Conservation (phyloP, 2,797 vertebrate species). For the Astyanax mexicanus region DNA sequence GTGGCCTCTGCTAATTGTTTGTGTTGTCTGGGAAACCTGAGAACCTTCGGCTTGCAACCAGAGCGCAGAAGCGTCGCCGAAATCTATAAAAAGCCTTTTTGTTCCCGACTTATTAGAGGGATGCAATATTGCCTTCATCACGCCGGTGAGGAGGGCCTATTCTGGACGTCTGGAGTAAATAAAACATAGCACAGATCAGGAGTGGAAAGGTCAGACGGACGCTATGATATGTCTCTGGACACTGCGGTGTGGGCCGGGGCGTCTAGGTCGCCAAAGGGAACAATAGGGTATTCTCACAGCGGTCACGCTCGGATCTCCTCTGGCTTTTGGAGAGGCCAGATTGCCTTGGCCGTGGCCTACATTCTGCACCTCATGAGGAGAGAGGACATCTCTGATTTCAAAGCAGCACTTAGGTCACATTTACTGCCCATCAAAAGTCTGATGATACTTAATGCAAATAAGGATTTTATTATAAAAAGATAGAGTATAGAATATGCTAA, state of each 20-base stretch:
- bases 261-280: constrained; percentile 59
- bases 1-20: constrained; percentile 58
- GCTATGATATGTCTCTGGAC: constrained; percentile 60
- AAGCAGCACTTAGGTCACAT: too few species aligned
- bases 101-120: constrained; percentile 58
- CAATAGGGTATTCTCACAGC: constrained; percentile 57
- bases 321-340: constrained; percentile 40
- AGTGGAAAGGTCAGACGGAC: constrained; percentile 62
- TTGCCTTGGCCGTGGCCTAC: constrained; percentile 50
- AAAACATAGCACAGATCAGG: constrained; percentile 64
- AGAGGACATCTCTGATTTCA: constrained; percentile 53
- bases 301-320: constrained; percentile 41
- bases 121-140: constrained; percentile 50
- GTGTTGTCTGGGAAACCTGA: constrained; percentile 60
- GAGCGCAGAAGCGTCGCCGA: constrained; percentile 50
- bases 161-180: constrained; percentile 59
- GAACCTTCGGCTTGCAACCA: constrained; percentile 49
- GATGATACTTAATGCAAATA: too few species aligned
- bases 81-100: constrained; percentile 66
- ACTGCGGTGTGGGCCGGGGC: constrained; percentile 59
- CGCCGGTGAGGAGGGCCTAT: constrained; percentile 10
- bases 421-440: too few species aligned
- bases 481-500: too few species aligned
- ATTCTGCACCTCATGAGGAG: constrained; percentile 36
- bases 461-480: too few species aligned